Percentiles rank a stretch among this genome's conserved stretches.
Evolutionary conservation across 2,797 vertebrate genomes (phyloP).

Genomic region (Pangasius macronema): DNA sequence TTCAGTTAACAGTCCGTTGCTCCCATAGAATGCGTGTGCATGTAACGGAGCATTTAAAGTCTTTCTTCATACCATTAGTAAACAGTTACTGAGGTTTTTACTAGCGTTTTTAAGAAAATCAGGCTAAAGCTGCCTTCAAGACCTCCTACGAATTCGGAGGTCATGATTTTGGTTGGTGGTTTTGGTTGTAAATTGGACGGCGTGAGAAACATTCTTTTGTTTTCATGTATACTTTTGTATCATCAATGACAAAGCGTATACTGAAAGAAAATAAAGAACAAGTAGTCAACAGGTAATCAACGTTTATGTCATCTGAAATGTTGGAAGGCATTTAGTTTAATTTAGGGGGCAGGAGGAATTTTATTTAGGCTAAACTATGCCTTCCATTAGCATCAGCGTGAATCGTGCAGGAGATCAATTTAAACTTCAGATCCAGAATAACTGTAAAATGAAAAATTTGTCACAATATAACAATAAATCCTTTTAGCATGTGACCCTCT

Average conservation of each 20-base stretch:
- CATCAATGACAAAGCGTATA: background rate
- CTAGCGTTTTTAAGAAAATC: background rate
- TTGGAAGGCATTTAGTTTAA: too few species aligned
- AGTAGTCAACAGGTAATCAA: too few species aligned
- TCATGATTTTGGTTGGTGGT: too few species aligned
- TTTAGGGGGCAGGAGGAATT: background rate
- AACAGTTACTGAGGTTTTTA: background rate
- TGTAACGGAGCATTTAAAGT: background rate
- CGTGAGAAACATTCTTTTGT: background rate
- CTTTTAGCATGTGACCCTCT: background rate
- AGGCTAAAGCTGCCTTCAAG: background rate
- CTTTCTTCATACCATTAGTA: background rate
- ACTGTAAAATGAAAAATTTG: background rate
- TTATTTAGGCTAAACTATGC: background rate
- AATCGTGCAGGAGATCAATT: background rate
- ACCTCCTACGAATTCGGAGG: background rate
- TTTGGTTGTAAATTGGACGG: background rate
- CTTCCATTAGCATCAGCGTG: background rate
- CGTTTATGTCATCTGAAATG: too few species aligned
- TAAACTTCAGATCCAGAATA: background rate
- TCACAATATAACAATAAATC: background rate
- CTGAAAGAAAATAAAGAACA: background rate
- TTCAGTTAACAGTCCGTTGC: slow-evolving; percentile 2
- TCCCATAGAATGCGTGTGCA: background rate
- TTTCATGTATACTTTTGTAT: background rate